Conservation (phyloP, 1,140 invertebrate genomes). For the Megalonaias nervosa region DNA sequence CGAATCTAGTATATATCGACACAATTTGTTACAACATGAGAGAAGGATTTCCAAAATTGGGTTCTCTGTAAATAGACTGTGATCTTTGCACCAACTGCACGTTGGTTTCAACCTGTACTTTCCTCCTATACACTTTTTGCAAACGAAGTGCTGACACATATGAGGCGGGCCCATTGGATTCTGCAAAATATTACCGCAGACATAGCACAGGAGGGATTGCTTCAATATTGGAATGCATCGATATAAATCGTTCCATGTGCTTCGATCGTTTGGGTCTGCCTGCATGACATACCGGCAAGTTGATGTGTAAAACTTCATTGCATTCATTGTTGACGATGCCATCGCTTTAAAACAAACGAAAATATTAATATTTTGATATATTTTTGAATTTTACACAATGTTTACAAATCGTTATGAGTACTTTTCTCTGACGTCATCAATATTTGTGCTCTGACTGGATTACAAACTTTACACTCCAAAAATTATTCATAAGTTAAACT, state of each 20-base stretch:
- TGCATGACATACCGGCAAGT: constrained; percentile 86
- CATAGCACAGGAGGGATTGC: constrained; percentile 89
- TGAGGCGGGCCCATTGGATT: constrained; percentile 86
- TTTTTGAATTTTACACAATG: no score
- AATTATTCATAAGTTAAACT: no score
- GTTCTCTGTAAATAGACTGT: constrained; percentile 87
- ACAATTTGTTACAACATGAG: constrained; percentile 91
- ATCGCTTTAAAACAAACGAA: no score
- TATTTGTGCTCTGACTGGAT: no score
- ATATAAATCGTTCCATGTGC: constrained; percentile 85
- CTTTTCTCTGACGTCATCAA: no score
- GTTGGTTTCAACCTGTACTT: constrained; percentile 87
- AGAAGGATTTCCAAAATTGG: constrained; percentile 84
- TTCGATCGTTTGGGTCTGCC: constrained; percentile 79
- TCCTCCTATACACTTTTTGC: constrained; percentile 84
- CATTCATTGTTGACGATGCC: constrained; percentile 78
- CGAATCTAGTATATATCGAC: constrained; percentile 84
- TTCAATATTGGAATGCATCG: constrained; percentile 86
- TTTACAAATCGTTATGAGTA: no score
- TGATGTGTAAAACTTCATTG: constrained; percentile 86
- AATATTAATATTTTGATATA: no score
- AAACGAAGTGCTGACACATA: constrained; percentile 91
- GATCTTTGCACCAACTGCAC: constrained; percentile 89
- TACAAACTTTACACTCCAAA: no score
- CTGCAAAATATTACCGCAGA: constrained; percentile 86